Evolutionary conservation across 2,797 vertebrate genomes (phyloP), one percentile per base, ranked within the genome.

Genomic region (Neopelma chrysocephalum): DNA sequence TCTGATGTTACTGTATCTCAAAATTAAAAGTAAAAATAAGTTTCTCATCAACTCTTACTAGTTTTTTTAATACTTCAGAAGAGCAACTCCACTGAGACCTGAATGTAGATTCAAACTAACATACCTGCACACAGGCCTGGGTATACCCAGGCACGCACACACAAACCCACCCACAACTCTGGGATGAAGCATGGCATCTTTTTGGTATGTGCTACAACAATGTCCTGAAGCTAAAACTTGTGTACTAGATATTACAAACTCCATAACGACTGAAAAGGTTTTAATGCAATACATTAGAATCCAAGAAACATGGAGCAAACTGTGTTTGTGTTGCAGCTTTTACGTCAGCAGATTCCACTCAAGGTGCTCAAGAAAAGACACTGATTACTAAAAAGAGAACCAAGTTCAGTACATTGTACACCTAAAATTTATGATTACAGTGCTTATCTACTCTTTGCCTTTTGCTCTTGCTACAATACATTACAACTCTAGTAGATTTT

Each of bases 111-210:
- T 69, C 60, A 58, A 60, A 51, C 17, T 47, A 76, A 65, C 20
- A 17, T 0, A 40, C 19, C 26, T 38, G 32, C 43, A n/a, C 5
- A 1, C 0, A 0, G 20, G 48, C 50, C 13, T 1, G 1, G 14
- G 56, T 12, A 8, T 1, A 45, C 3, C 12, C 45, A 17, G 1
- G 38, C 29, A 14, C 5, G 3, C 22, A 56, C 48, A 43, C 48
- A 50, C 40, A 60, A 38, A 21, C 23, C 2, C 8, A 19, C 6
- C 13, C 60, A 8, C 16, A 32, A 2, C 50, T 13, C 21, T 25
- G 43, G 40, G 38, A 68, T 19, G 32, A 40, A 58, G 43, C 40
- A 16, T 1, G 12, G 58, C 6, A 4, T 16, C 34, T 21, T 18
- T 53, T 27, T 45, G 31, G 18, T 19, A 27, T 1, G 27, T 34